These are phyloP conservation scores for Dasyprocta punctata DNA, from an alignment of 2,113 vertebrate species.

Conservation along the genomic window DNA sequence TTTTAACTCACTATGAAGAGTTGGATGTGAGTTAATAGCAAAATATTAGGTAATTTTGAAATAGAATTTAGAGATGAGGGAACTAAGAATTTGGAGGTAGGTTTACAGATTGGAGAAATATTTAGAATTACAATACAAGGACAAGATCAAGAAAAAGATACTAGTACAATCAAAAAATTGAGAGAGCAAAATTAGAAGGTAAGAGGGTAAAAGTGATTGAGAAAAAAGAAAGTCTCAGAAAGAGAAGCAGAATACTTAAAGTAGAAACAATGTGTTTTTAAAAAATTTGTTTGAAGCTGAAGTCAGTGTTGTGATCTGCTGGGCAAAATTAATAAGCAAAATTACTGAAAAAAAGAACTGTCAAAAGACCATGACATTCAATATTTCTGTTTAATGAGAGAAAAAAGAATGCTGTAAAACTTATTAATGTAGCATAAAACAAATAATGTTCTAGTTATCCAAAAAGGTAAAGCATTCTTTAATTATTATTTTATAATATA, in stretches of 20 bases:
- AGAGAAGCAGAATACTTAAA: not conserved
- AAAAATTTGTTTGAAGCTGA: not conserved
- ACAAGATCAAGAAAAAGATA: not conserved
- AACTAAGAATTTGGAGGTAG: not conserved
- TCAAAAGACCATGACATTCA: not conserved
- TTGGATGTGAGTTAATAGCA: not conserved
- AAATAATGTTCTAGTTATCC: not conserved
- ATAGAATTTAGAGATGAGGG: not conserved
- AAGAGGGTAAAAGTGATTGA: not conserved
- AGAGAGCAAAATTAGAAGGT: not conserved
- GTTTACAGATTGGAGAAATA: not conserved
- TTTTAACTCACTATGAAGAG: not conserved
- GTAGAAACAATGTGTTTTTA: not conserved
- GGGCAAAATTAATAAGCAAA: not conserved
- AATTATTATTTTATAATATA: not conserved
- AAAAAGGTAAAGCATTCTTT: not conserved
- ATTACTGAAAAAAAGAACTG: not conserved
- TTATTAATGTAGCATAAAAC: not conserved
- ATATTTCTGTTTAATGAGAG: not conserved
- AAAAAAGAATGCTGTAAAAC: not conserved
- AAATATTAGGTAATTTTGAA: not conserved
- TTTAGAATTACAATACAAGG: not conserved
- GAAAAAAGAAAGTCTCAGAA: not conserved
- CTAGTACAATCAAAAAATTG: not conserved
- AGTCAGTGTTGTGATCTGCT: not conserved